Conservation (phyloP, 2,888 invertebrate species). For the Parnassius mnemosyne region DNA sequence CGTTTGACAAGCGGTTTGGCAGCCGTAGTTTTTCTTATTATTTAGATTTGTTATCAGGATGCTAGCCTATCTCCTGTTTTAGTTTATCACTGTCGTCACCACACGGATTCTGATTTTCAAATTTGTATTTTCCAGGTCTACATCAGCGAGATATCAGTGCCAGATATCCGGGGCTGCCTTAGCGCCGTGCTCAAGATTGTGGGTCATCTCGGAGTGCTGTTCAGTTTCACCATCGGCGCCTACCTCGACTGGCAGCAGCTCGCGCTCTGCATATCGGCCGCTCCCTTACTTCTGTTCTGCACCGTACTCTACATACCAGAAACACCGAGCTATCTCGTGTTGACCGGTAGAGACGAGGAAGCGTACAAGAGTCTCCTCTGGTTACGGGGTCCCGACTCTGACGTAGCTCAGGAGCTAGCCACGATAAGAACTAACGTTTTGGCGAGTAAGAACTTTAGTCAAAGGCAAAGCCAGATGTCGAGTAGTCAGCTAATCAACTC, state of each 20-base stretch:
- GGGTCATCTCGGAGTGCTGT: slow-evolving; percentile 91
- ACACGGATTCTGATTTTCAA: background rate
- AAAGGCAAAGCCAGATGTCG: slow-evolving; percentile 69
- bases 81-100: too few species aligned
- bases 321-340: slow-evolving; percentile 91
- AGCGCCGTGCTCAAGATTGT: slow-evolving; percentile 93
- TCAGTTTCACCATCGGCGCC: slow-evolving; percentile 91
- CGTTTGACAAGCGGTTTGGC: too few species aligned
- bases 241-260: slow-evolving; percentile 92
- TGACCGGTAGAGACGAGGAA: slow-evolving; percentile 86
- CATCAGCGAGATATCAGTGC: slow-evolving; percentile 94
- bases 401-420: slow-evolving; percentile 87
- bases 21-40: too few species aligned
- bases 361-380: slow-evolving; percentile 85
- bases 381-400: slow-evolving; percentile 90
- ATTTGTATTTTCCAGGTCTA: slow-evolving; percentile 83
- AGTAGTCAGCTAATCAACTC: slow-evolving; percentile 66
- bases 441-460: slow-evolving; percentile 76
- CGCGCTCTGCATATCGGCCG: slow-evolving; percentile 88
- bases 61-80: too few species aligned
- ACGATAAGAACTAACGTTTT: slow-evolving; percentile 85
- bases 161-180: slow-evolving; percentile 91
- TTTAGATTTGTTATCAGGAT: too few species aligned
- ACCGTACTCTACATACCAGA: slow-evolving; percentile 91
- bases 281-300: slow-evolving; percentile 88